Evolutionary conservation across 2,888 invertebrate genomes (phyloP).

Genomic region (Epirrhoe alternata): DNA sequence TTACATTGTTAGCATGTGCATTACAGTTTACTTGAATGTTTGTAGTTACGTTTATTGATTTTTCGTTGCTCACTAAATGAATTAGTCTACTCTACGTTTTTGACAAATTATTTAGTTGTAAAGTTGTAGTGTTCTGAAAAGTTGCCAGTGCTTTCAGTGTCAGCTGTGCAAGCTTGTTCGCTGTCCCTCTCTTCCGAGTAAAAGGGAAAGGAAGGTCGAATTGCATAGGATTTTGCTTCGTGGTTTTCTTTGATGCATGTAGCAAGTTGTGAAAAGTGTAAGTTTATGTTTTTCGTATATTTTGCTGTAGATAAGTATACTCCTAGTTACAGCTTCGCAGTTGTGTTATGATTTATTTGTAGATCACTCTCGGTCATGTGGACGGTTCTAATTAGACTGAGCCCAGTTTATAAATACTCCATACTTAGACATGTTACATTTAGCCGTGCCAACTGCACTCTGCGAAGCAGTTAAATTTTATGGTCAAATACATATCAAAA

Average conservation of each 20-base stretch:
- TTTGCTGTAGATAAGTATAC: constrained; percentile 34
- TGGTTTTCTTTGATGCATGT: constrained; percentile 70
- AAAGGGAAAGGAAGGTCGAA: constrained; percentile 76
- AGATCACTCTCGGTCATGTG: constrained; percentile 66
- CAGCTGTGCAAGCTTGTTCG: constrained; percentile 69
- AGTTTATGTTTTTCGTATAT: constrained; percentile 52
- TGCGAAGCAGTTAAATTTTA: constrained; percentile 37
- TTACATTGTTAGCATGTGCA: constrained; percentile 52
- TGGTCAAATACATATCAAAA: constrained; percentile 21
- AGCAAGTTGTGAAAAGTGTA: constrained; percentile 72
- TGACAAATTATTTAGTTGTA: constrained; percentile 54
- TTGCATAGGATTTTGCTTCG: constrained; percentile 74
- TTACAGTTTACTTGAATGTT: constrained; percentile 47
- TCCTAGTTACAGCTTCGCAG: constrained; percentile 37
- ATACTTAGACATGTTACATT: constrained; percentile 69
- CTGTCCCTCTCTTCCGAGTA: constrained; percentile 68
- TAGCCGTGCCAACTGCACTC: constrained; percentile 59
- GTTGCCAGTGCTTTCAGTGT: constrained; percentile 82
- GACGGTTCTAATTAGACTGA: constrained; percentile 71
- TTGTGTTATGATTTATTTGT: constrained; percentile 65
- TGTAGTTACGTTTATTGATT: constrained; percentile 53
- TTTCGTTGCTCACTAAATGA: constrained; percentile 50
- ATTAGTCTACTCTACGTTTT: constrained; percentile 56
- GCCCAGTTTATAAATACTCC: constrained; percentile 72
- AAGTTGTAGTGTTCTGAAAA: constrained; percentile 70